Conservation (phyloP, 2,113 vertebrate species). For the Chionis minor region DNA sequence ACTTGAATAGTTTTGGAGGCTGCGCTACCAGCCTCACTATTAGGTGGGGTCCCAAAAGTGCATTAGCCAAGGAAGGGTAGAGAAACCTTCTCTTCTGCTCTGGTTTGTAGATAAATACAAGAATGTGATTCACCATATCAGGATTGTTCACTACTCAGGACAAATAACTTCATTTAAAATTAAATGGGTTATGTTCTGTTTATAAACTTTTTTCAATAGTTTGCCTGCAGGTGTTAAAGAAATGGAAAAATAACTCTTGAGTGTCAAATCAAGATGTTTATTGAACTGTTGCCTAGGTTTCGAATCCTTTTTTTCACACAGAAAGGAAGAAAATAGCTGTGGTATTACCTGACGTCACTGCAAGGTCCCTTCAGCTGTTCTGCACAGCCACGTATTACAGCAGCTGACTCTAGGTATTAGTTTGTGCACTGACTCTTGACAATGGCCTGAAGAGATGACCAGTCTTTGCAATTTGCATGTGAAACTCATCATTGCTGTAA, state of each 20-base stretch:
- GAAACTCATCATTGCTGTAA: not conserved
- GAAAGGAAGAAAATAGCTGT: not conserved
- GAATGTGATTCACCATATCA: not conserved
- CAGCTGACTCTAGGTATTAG: not conserved
- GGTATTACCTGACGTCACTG: not conserved
- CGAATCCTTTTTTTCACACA: not conserved
- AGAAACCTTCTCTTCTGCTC: not conserved
- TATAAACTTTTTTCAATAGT: not conserved
- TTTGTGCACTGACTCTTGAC: not conserved
- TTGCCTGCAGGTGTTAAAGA: rapidly evolving
- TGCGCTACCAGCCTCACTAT: not conserved
- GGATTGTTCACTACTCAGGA: not conserved
- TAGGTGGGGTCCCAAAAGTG: not conserved
- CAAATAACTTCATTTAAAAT: not conserved
- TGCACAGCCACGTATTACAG: not conserved
- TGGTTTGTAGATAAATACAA: not conserved
- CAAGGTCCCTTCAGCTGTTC: not conserved
- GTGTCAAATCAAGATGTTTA: not conserved
- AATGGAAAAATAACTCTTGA: not conserved
- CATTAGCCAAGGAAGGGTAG: not conserved
- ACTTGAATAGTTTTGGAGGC: not conserved
- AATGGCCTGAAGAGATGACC: not conserved
- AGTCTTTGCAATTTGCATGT: not conserved
- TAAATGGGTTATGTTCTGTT: not conserved
- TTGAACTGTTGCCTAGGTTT: not conserved